These are phyloP conservation scores for Hemichromis elongatus DNA, from an alignment of 2,113 vertebrate genomes.

Conservation along the genomic window DNA sequence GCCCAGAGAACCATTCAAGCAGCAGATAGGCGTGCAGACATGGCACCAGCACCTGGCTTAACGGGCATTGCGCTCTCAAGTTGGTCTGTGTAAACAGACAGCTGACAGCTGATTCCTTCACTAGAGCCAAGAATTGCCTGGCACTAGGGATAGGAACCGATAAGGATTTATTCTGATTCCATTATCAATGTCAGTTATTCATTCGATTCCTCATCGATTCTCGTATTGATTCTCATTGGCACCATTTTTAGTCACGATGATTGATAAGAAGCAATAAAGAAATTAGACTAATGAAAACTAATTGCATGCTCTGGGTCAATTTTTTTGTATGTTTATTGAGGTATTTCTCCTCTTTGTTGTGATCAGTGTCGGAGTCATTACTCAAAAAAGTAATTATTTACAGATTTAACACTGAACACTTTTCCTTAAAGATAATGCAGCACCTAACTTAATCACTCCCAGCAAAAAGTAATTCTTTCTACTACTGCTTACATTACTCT, in stretches of 20 bases:
- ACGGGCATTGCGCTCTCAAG: background rate
- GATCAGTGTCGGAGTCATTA: background rate
- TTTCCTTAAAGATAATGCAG: background rate
- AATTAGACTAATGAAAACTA: background rate
- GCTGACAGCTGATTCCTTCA: conserved; percentile 40
- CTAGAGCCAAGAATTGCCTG: background rate
- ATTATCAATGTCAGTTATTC: background rate
- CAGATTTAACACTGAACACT: background rate
- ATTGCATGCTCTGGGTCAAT: background rate
- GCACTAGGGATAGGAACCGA: background rate
- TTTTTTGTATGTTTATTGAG: background rate
- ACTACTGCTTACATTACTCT: background rate
- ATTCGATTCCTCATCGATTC: background rate
- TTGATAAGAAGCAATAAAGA: background rate
- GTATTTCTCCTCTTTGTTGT: background rate
- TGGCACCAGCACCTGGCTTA: background rate
- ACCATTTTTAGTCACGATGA: background rate
- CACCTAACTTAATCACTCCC: background rate
- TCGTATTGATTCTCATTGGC: background rate
- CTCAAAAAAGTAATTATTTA: background rate
- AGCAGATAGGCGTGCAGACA: background rate
- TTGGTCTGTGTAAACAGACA: conserved; percentile 25
- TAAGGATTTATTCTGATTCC: background rate
- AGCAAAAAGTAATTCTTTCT: background rate
- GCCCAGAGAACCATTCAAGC: background rate